Base-by-base conservation (phyloP, 2,888 invertebrate species). In the Lycia hirtaria region DNA sequence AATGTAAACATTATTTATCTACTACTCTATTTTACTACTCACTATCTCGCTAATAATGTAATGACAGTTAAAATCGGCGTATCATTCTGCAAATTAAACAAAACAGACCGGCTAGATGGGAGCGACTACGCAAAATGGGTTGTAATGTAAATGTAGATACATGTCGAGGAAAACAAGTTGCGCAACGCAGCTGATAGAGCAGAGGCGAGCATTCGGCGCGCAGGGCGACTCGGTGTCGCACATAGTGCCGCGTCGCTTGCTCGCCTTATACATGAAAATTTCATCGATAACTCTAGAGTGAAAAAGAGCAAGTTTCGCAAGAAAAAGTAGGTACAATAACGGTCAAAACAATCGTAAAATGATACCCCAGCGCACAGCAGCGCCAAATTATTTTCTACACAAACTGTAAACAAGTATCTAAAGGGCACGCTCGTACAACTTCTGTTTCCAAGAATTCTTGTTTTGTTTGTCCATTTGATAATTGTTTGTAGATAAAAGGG, bases 401-500 rank as follows among this genome's bases (percentile, higher is more conserved):
- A 6, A 43, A 40, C 47, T 45, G 24, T 45, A 56, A 44, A 45
- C 43, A 47, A 38, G 37, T 48, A 30, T 51, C 28, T 48, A 41
- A 57, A 45, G 44, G 35, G 55, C 35, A 28, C 49, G 43, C 24
- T 26, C 26, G 22, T 28, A 44, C 49, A 53, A 59, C 26, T 33
- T 52, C 15, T 48, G 49, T 49, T 55, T 56, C 60, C 24, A 56
- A 60, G 59, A 65, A 64, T 35, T 51, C 33, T 49, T 61, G 56
- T 56, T 62, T 65, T 66, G 26, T 71, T 64, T 67, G 67, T 72
- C 68, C 66, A 72, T 75, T 75, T 73, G 73, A 76, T 81, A 76
- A 76, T 77, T 77, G 71, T 64, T 65, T 74, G 70, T 74, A 73
- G 73, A 76, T 76, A 74, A 74, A 73, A 62, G 63, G 65, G 48